Conservation (phyloP, 2,113 vertebrate species). For the Alces alces region DNA sequence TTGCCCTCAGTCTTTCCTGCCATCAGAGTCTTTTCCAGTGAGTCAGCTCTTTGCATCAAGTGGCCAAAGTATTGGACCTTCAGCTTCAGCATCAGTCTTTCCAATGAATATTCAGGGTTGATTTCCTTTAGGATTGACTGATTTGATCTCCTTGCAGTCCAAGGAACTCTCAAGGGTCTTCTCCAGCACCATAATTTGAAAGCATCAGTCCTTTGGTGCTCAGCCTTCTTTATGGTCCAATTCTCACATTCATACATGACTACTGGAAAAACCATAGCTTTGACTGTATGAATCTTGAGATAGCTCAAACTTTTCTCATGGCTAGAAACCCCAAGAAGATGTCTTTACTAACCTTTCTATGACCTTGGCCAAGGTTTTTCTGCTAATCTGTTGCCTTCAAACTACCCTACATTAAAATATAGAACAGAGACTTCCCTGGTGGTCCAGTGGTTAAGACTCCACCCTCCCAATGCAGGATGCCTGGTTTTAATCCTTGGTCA, state of each 20-base stretch:
- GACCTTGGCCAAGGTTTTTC: not conserved
- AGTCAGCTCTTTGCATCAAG: not conserved
- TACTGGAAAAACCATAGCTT: not conserved
- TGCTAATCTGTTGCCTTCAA: not conserved
- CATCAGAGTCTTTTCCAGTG: not conserved
- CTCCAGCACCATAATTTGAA: not conserved
- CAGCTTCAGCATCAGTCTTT: not conserved
- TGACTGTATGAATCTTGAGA: not conserved
- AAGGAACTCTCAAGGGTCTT: not conserved
- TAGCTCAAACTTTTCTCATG: not conserved
- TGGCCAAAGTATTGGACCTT: not conserved
- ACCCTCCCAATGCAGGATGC: not conserved
- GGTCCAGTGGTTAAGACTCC: not conserved
- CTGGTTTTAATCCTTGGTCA: not conserved
- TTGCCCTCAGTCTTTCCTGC: not conserved
- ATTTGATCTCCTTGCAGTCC: not conserved
- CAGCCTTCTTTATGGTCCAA: not conserved
- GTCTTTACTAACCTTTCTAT: not conserved
- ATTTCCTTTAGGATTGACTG: not conserved
- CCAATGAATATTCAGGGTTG: not conserved
- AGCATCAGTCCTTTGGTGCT: rapidly evolving
- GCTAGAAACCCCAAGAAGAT: not conserved
- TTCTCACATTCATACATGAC: not conserved
- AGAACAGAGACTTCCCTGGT: not conserved
- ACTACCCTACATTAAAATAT: not conserved